These are phyloP conservation scores for Tor tambroides DNA, from an alignment of 2,113 vertebrate species.

Conservation along the genomic window DNA sequence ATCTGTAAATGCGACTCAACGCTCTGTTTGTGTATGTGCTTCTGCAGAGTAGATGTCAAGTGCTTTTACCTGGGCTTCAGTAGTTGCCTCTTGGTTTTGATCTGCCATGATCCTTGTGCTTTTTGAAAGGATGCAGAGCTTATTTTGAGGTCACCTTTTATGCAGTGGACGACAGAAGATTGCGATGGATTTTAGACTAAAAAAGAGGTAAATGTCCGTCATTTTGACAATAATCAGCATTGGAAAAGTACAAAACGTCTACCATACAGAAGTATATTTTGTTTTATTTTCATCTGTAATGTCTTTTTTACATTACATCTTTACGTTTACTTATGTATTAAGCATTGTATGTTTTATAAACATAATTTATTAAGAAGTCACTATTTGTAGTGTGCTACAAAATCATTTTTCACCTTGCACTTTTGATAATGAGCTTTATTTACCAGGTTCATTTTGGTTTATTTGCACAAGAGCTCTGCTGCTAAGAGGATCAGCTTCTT, in stretches of 20 bases:
- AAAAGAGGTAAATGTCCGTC: not conserved
- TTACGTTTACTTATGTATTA: conserved; percentile 39
- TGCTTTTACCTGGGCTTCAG: conserved; percentile 41
- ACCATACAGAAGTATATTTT: conserved; percentile 15
- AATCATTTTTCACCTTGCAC: conserved; percentile 38
- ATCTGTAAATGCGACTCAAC: conserved; percentile 46
- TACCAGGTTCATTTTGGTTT: not conserved
- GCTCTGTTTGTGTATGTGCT: conserved; percentile 45
- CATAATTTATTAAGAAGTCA: conserved; percentile 1
- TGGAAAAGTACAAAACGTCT: not conserved
- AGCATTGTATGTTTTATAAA: conserved; percentile 42
- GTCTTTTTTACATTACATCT: conserved; percentile 28
- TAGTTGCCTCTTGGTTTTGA: conserved; percentile 39
- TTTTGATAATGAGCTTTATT: conserved; percentile 41
- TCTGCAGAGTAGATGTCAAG: conserved; percentile 39
- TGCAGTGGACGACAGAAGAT: not conserved
- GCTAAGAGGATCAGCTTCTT: conserved; percentile 5
- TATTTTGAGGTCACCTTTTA: not conserved
- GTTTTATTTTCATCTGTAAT: conserved; percentile 1
- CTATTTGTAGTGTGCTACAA: conserved; percentile 11
- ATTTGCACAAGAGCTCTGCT: conserved; percentile 26
- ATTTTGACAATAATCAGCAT: conserved; percentile 12
- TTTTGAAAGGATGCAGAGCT: conserved; percentile 1
- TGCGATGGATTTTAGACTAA: conserved; percentile 1
- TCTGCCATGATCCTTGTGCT: not conserved